These are phyloP conservation scores for Lota lota DNA, from an alignment of 2,113 vertebrate genomes.

Conservation along the genomic window DNA sequence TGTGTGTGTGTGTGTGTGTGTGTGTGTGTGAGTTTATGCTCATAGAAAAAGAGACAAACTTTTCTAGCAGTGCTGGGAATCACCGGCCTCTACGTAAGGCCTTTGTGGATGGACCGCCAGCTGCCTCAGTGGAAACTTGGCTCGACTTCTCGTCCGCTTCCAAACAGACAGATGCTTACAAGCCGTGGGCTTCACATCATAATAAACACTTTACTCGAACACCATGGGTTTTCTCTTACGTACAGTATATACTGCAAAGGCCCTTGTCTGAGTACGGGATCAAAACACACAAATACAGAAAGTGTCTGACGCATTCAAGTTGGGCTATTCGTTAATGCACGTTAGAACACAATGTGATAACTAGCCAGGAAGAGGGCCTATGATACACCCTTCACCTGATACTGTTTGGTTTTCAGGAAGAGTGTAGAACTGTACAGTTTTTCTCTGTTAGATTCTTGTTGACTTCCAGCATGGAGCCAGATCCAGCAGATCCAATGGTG, in stretches of 20 bases:
- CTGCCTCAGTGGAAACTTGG: conserved; percentile 68
- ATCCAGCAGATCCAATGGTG: too few relatives aligned
- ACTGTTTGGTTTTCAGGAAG: conserved; percentile 26
- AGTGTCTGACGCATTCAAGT: conserved; percentile 41
- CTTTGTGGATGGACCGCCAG: conserved; percentile 1
- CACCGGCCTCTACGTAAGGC: background rate
- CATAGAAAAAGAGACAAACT: conserved; percentile 21
- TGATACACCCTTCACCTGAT: too few relatives aligned
- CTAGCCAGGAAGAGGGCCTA: background rate
- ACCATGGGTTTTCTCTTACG: background rate
- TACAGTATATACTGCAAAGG: background rate
- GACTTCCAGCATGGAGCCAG: too few relatives aligned
- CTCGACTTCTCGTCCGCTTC: conserved; percentile 53
- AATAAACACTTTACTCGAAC: conserved; percentile 51
- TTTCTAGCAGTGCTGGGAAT: conserved; percentile 29
- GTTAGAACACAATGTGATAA: conserved; percentile 25
- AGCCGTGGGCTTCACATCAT: conserved; percentile 56
- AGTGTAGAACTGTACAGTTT: too few relatives aligned
- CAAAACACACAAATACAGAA: background rate
- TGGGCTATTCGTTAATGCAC: background rate
- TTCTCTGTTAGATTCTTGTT: too few relatives aligned
- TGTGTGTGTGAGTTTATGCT: background rate
- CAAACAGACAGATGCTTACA: conserved; percentile 58
- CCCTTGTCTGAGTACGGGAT: conserved; percentile 19
- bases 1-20: background rate